Conservation (phyloP, 2,888 invertebrate genomes). For the Thymelicus lineola region DNA sequence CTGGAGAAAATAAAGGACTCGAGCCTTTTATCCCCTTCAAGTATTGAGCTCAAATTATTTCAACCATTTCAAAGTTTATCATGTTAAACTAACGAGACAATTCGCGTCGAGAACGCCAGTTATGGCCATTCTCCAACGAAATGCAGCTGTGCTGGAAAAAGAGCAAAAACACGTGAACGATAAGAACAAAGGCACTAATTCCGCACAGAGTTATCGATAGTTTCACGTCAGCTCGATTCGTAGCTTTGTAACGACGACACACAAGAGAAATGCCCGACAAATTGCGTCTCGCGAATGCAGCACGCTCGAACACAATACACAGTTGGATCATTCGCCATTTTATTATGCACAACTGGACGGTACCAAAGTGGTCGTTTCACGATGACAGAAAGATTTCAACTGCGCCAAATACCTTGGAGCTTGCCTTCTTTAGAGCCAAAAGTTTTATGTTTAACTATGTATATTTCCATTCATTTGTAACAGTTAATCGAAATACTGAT, state of each 20-base stretch:
- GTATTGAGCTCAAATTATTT: conserved; percentile 55
- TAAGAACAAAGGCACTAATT: conserved; percentile 74
- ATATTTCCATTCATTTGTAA: neutral
- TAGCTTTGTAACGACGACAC: conserved; percentile 71
- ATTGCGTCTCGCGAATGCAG: conserved; percentile 69
- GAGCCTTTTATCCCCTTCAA: conserved; percentile 44
- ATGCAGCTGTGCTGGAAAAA: conserved; percentile 46
- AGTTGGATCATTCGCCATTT: conserved; percentile 69
- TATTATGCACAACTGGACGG: conserved; percentile 67
- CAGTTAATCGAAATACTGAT: too few species aligned
- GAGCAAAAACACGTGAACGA: conserved; percentile 46
- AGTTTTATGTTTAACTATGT: neutral
- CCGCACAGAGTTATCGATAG: conserved; percentile 68
- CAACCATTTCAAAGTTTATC: conserved; percentile 57
- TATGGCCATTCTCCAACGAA: conserved; percentile 56
- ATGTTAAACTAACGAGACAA: conserved; percentile 61
- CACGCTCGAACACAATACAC: conserved; percentile 61
- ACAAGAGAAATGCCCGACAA: conserved; percentile 76
- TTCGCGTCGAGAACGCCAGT: conserved; percentile 54
- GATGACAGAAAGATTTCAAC: conserved; percentile 49
- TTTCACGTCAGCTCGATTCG: conserved; percentile 69
- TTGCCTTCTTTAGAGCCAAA: neutral
- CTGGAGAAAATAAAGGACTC: conserved; percentile 43
- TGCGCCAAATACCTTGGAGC: conserved; percentile 40
- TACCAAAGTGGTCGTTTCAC: conserved; percentile 51